Percentiles rank a stretch among this genome's conserved stretches.
Evolutionary conservation across 2,797 vertebrate genomes (phyloP).

Genomic region (Sebastes paucispinis): DNA sequence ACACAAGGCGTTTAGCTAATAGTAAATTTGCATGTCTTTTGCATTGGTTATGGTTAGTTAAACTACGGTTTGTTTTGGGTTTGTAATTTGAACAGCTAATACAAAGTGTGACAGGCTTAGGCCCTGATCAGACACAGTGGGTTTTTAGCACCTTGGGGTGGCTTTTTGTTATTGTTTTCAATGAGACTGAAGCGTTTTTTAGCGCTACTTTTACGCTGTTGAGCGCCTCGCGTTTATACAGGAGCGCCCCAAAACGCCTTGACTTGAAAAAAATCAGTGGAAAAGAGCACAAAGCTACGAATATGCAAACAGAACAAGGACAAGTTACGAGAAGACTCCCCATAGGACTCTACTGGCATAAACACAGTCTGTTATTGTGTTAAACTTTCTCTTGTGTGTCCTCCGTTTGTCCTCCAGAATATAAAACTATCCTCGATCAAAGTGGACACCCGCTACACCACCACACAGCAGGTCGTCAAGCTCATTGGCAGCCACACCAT

Average conservation of each 20-base stretch:
- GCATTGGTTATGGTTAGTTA: neutral
- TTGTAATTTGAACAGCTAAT: neutral
- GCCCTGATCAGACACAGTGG: too few relatives aligned
- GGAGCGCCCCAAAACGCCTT: too few relatives aligned
- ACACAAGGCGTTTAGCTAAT: neutral
- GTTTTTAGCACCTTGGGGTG: too few relatives aligned
- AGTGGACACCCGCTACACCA: constrained; percentile 99
- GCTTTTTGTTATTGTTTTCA: too few relatives aligned
- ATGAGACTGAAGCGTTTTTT: too few relatives aligned
- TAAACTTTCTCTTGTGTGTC: neutral
- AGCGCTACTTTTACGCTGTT: too few relatives aligned
- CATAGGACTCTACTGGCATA: neutral
- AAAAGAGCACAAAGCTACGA: too few relatives aligned
- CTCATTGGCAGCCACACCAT: constrained; percentile 99
- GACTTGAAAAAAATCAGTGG: too few relatives aligned
- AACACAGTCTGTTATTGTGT: neutral
- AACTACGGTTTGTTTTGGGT: neutral
- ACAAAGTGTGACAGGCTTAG: neutral
- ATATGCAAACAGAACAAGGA: neutral
- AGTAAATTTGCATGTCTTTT: neutral
- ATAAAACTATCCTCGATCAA: constrained; percentile 99
- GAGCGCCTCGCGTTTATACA: too few relatives aligned
- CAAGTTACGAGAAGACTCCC: neutral
- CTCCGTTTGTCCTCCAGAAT: constrained; percentile 82
- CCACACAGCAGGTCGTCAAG: constrained; percentile 98